Percentiles rank a stretch among this genome's conserved stretches.
Conservation (phyloP, 1,140 invertebrate species). For the Drosophila tropicalis region DNA sequence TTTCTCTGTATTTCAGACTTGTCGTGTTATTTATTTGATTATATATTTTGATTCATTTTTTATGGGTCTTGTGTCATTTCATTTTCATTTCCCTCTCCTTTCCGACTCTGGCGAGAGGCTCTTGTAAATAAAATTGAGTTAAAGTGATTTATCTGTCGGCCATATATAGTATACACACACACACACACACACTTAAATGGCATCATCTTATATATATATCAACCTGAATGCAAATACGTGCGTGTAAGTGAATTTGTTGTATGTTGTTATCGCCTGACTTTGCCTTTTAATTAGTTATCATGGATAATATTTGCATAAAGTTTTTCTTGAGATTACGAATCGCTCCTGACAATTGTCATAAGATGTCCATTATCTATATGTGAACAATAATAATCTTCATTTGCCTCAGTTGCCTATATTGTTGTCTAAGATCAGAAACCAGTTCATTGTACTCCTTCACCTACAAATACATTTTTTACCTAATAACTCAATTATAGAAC, state of each 20-base stretch:
- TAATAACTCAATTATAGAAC: no score
- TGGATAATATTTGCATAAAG: constrained; percentile 52
- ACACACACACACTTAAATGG: not conserved
- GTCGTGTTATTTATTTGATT: constrained; percentile 76
- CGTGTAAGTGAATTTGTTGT: not conserved
- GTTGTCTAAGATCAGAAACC: constrained; percentile 9
- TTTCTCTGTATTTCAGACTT: constrained; percentile 11
- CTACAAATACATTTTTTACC: not conserved
- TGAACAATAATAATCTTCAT: not conserved
- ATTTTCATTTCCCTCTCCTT: constrained; percentile 22
- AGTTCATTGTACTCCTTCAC: not conserved
- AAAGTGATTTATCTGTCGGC: constrained; percentile 61
- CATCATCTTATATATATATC: not conserved
- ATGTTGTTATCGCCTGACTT: constrained; percentile 21
- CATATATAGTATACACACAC: constrained; percentile 49
- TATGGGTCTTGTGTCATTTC: constrained; percentile 72
- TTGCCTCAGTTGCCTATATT: not conserved
- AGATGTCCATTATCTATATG: constrained; percentile 5
- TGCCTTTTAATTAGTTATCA: constrained; percentile 31
- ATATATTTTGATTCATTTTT: constrained; percentile 79
- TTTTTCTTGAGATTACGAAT: not conserved
- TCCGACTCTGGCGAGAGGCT: constrained; percentile 48
- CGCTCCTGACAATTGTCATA: not conserved
- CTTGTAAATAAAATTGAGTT: constrained; percentile 55
- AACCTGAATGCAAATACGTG: not conserved